These are phyloP conservation scores for Calliscelio sp. DNA, from an alignment of 2,888 invertebrate genomes.

Conservation along the genomic window DNA sequence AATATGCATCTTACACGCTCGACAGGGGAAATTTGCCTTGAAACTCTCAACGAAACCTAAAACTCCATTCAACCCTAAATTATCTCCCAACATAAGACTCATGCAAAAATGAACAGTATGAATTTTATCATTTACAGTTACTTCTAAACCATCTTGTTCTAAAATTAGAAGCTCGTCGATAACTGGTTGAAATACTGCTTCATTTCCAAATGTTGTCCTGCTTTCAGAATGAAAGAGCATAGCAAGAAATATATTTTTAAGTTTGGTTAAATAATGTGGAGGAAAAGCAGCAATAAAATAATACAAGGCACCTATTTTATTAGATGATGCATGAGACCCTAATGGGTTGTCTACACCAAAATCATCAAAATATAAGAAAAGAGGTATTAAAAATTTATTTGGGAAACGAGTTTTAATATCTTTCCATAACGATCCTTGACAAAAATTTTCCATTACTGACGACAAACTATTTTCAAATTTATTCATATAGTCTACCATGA, in stretches of 20 bases:
- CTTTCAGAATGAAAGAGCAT: slow-evolving; percentile 29
- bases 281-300: slow-evolving; percentile 62
- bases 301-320: slow-evolving; percentile 67
- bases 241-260: slow-evolving; percentile 63
- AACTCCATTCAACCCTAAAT: slow-evolving; percentile 63
- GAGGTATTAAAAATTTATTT: slow-evolving; percentile 57
- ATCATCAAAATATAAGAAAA: slow-evolving; percentile 73
- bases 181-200: background rate
- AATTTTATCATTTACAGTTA: slow-evolving; percentile 8
- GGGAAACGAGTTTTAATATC: slow-evolving; percentile 39
- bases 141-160: slow-evolving; percentile 12
- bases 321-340: slow-evolving; percentile 45
- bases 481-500: slow-evolving; percentile 21
- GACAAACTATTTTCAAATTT: background rate
- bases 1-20: slow-evolving; percentile 56
- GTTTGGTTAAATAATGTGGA: slow-evolving; percentile 23
- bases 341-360: slow-evolving; percentile 64
- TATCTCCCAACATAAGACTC: slow-evolving; percentile 62
- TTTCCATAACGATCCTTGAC: slow-evolving; percentile 55
- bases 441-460: slow-evolving; percentile 31
- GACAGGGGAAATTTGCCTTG: slow-evolving; percentile 66
- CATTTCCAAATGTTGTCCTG: background rate
- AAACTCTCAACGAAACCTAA: slow-evolving; percentile 68
- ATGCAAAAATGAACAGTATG: slow-evolving; percentile 37
- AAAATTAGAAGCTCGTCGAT: background rate